Conservation (phyloP, 2,113 vertebrate genomes). For the Aptenodytes forsteri region DNA sequence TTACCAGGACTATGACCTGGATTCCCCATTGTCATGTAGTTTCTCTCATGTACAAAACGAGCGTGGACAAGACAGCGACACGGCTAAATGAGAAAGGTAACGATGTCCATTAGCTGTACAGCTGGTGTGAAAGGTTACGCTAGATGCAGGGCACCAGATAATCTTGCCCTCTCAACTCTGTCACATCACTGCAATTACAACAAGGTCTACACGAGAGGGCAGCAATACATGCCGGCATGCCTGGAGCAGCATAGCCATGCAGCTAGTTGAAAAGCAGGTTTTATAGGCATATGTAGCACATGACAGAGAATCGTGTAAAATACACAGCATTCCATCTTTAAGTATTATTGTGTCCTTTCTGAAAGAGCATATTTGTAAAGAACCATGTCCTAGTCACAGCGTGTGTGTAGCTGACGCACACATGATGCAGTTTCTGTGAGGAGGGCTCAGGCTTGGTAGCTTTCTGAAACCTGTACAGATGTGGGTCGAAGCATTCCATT, state of each 20-base stretch:
- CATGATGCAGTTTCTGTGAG: neutral
- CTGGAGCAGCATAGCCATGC: rapidly evolving
- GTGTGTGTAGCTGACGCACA: neutral
- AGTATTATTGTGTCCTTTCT: neutral
- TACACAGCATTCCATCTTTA: rapidly evolving
- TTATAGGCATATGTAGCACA: neutral
- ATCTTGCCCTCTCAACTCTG: neutral
- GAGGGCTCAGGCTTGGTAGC: neutral
- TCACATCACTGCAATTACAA: neutral
- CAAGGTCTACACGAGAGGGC: conserved; percentile 46
- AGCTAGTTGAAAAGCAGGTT: neutral
- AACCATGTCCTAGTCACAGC: neutral
- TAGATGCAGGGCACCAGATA: neutral
- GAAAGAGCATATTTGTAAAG: neutral
- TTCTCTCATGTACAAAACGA: neutral
- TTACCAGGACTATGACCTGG: neutral
- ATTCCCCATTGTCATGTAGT: neutral
- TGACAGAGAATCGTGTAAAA: neutral
- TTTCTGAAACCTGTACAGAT: neutral
- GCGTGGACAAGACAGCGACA: rapidly evolving
- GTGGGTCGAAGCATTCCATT: neutral
- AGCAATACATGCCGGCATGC: neutral
- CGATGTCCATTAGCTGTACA: rapidly evolving
- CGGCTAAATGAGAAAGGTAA: neutral
- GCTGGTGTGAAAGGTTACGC: neutral